phyloP scores from a whole-genome alignment of 1,140 invertebrate genomes.

The Drosophila trapezifrons region DNA sequence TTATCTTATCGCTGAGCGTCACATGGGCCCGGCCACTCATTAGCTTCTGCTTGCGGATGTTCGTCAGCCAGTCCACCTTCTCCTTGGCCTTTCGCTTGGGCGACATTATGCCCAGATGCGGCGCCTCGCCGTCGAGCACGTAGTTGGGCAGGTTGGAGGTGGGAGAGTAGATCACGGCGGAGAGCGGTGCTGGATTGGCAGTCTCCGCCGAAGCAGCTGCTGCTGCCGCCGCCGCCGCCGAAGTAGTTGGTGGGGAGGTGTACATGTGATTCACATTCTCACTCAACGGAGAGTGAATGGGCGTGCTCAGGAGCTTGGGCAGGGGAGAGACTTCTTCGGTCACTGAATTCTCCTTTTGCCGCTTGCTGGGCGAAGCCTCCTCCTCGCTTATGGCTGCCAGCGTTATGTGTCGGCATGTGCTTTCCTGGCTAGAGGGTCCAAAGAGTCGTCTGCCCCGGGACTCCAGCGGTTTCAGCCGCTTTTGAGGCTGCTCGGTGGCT shows the following conservation, averaged over 20 bases:
- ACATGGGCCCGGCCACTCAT: constrained; percentile 61
- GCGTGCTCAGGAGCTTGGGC: constrained; percentile 29
- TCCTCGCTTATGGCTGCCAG: constrained; percentile 59
- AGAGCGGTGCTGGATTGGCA: constrained; percentile 13
- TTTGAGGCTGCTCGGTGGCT: constrained; percentile 53
- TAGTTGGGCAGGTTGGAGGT: constrained; percentile 91
- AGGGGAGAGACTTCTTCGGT: constrained; percentile 41
- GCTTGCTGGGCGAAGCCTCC: constrained; percentile 40
- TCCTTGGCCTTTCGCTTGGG: constrained; percentile 87
- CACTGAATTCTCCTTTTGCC: constrained; percentile 66
- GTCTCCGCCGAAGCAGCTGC: constrained; percentile 3
- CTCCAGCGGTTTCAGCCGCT: constrained; percentile 84
- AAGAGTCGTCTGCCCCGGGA: constrained; percentile 72
- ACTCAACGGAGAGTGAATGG: constrained; percentile 62
- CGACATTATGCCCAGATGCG: constrained; percentile 89
- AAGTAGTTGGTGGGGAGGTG: constrained; percentile 68
- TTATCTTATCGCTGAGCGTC: constrained; percentile 71
- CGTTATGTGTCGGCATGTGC: constrained; percentile 35
- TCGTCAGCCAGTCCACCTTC: constrained; percentile 90
- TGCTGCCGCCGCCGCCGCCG: constrained; percentile 41
- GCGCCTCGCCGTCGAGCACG: constrained; percentile 90
- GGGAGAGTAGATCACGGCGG: constrained; percentile 85
- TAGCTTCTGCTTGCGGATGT: constrained; percentile 87
- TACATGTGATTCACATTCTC: constrained; percentile 67
- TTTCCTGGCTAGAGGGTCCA: constrained; percentile 49